Base-by-base conservation (phyloP, 2,888 invertebrate genomes). In the Oxystoma pomonae region DNA sequence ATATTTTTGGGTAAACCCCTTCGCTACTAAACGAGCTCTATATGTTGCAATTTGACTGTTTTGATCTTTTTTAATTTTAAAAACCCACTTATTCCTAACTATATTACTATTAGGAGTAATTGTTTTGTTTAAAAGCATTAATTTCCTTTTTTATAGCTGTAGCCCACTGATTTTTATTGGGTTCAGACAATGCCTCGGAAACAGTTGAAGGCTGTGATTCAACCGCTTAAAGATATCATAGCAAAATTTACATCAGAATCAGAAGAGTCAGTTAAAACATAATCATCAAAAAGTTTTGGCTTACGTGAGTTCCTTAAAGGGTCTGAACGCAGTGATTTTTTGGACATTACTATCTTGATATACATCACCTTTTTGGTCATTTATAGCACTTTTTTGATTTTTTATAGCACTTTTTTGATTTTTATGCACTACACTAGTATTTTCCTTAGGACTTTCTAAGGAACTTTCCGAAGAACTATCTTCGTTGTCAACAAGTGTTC, bases 41-140 rank as follows among this genome's bases (percentile, higher is more conserved):
- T 65, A 66, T 22, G 53, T 62, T 20, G 60, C 64, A n/a, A 65
- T 67, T n/a, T 67, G 55, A 17, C 69, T 69, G 61, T 70, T 62
- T 52, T 59, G 49, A 52, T 67, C 60, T 18, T 53, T 69, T 65
- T 71, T 72, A 2, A 64, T 65, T 58, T 67, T 69, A 57, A 69
- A 73, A 17, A 69, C 67, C 70, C 72, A 73, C 57, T 67, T 70
- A 18, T 62, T 69, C 58, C 66, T 65, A 5, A 72, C 67, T 12
- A 67, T 63, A 57, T 65, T 66, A 55, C 57, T 60, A 58, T 68
- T 66, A 7, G 3, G 16, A 16, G 71, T 70, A 67, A 56, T 69
- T 63, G 62, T 72, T 68, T 20, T 61, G 51, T 20, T 57, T 59
- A 16, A 72, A 60, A 53, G n/a, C 59, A 7, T 62, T 3, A 19